Evolutionary conservation across 2,113 vertebrate species (phyloP), one percentile per base, ranked within the genome.

Genomic region (Hoplias malabaricus): DNA sequence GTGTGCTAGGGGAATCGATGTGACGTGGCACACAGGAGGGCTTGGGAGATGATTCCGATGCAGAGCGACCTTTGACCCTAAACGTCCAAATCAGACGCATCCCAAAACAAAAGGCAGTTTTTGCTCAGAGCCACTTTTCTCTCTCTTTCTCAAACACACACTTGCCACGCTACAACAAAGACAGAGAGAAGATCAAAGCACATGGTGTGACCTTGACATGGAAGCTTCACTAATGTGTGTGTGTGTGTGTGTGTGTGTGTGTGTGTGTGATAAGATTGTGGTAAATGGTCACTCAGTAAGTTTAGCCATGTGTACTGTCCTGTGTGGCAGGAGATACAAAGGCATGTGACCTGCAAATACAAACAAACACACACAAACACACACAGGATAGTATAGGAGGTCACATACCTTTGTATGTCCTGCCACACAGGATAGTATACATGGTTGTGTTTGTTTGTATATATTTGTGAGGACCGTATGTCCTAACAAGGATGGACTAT

Each of bases 21-120:
- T 90, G 91, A 90, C 89, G 87, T 66, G 56, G 86, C 80, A 46
- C 56, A 40, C 73, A 75, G 74, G 69, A 82, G 78, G 85, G 77
- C 78, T 79, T 84, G 80, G n/a, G 42, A 62, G 68, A 83, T 33
- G 79, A 78, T 87, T 83, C 87, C 73, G 82, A 85, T 87, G 79
- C 88, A 48, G 34, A 69, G 68, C 42, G 79, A 90, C 90, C 90
- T 87, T 81, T 86, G 88, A 90, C 89, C 89, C 78, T 14, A 13
- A 4, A 82, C 86, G 84, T 91, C 88, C 88, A 80, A 88, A 83
- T 67, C 87, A 77, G 84, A 85, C 77, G 80, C 82, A 81, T 86
- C 86, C 74, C 80, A 63, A 80, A 89, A 90, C 89, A 90, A 90
- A 72, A 65, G 57, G 19, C 54, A 57, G 29, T 6, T 21, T 4